Evolutionary conservation across 1,140 invertebrate genomes (phyloP).

Genomic region (Megalopta genalis): DNA sequence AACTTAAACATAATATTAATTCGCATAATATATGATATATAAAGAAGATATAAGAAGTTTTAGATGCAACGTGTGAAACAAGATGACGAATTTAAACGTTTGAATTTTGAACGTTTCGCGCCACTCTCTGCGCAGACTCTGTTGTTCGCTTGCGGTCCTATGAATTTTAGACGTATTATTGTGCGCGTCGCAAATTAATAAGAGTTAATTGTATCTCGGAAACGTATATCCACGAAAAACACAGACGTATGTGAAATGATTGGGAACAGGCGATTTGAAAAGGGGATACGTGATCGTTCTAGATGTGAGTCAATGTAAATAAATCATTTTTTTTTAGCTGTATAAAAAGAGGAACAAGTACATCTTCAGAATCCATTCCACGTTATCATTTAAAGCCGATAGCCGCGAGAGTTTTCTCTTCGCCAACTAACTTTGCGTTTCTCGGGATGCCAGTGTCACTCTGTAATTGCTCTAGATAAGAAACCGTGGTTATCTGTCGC

Average conservation of each 20-base stretch:
- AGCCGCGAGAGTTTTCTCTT: slow-evolving; percentile 28
- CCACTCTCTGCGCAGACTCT: no score
- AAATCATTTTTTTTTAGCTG: slow-evolving; percentile 48
- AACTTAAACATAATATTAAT: no score
- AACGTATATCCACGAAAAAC: neutral
- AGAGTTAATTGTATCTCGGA: neutral
- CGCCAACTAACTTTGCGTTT: slow-evolving; percentile 24
- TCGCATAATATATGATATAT: no score
- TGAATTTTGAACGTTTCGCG: slow-evolving; percentile 8
- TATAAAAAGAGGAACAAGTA: slow-evolving; percentile 35
- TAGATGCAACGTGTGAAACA: no score
- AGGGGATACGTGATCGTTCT: slow-evolving; percentile 11
- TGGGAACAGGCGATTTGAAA: slow-evolving; percentile 28
- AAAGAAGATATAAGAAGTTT: no score
- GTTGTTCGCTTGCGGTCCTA: neutral
- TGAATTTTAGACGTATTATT: slow-evolving; percentile 26
- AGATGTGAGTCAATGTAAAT: slow-evolving; percentile 46
- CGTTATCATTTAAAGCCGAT: slow-evolving; percentile 48
- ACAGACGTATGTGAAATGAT: slow-evolving; percentile 18
- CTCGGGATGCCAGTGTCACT: slow-evolving; percentile 34
- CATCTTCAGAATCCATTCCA: slow-evolving; percentile 61
- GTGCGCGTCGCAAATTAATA: slow-evolving; percentile 1
- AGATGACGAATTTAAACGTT: neutral
- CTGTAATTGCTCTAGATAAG: slow-evolving; percentile 32
- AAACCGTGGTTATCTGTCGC: slow-evolving; percentile 8